Evolutionary conservation across 1,140 invertebrate species (phyloP).

Genomic region (Hydropsyche tenuis): DNA sequence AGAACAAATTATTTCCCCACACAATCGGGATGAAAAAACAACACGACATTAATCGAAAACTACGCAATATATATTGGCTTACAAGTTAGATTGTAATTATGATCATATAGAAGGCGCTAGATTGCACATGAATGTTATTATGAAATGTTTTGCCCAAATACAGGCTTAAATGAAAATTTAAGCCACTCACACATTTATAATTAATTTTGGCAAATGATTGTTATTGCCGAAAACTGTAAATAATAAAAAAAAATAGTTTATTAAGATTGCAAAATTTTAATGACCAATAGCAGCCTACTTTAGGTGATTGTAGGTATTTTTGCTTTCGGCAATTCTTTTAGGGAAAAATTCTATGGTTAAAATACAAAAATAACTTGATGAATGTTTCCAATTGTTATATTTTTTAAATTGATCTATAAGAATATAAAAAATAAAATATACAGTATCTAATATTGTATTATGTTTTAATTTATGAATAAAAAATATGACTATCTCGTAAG

Average conservation of each 20-base stretch:
- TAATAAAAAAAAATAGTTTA: constrained; percentile 52
- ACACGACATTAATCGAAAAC: background rate
- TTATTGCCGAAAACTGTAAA: constrained; percentile 24
- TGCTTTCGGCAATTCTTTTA: constrained; percentile 43
- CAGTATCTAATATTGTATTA: constrained; percentile 4
- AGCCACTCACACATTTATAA: background rate
- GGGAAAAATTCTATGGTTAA: constrained; percentile 37
- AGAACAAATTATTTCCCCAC: too few species aligned
- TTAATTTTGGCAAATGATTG: background rate
- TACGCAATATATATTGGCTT: constrained; percentile 26
- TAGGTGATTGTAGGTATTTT: constrained; percentile 56
- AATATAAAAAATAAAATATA: constrained; percentile 39
- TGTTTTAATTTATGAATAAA: constrained; percentile 6
- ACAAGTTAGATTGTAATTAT: constrained; percentile 18
- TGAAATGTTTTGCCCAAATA: constrained; percentile 21
- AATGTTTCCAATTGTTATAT: constrained; percentile 55
- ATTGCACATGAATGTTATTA: constrained; percentile 27
- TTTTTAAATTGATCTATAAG: constrained; percentile 51
- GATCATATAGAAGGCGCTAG: constrained; percentile 32
- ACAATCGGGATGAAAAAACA: too few species aligned
- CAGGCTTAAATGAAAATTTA: constrained; percentile 1
- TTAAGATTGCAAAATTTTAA: constrained; percentile 58
- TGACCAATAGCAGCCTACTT: constrained; percentile 58
- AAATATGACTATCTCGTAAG: too few species aligned
- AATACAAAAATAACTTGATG: constrained; percentile 51